Base-by-base conservation (phyloP, 1,140 invertebrate genomes). In the Ectropis grisescens region DNA sequence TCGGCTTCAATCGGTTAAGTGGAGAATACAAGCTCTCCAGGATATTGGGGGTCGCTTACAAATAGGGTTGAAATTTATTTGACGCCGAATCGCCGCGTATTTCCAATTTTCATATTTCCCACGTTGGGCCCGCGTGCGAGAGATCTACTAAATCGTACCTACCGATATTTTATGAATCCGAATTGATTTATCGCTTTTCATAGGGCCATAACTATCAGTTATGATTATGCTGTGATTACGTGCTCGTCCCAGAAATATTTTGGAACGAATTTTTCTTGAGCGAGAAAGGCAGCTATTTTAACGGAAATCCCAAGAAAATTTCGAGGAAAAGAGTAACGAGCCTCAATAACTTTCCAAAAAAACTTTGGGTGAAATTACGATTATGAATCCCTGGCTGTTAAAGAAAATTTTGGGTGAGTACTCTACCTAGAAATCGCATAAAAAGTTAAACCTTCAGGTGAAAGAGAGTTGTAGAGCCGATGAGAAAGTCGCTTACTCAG, bases 21-120 rank as follows among this genome's bases (percentile, higher is more conserved):
- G 16, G n/a, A n/a, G n/a, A n/a, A n/a, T n/a, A n/a, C n/a, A n/a
- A n/a, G n/a, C n/a, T n/a, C 39, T 42, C 29, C 4, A 33, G 32
- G 35, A 40, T 43, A 43, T 46, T 42, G 44, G 39, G 47, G 42
- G 32, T 47, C 29, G 42, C 39, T 38, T 41, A 37, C 55, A 53
- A 58, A 72, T 68, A 56, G 56, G 48, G 45, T 30, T 42, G 41
- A 52, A 64, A 71, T 71, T 69, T 72, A 75, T 75, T 67, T 57
- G 54, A 48, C 53, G 55, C 55, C 42, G 55, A 51, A 58, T 53
- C 53, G 58, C 41, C 31, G 33, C 41, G 49, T 51, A 44, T 68
- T 66, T 68, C 70, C 70, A 75, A 75, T 75, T 72, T 75, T 72
- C 70, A 68, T 75, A 75, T 75, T 72, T 72, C 54, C 57, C 57